Percentiles rank a stretch among this genome's conserved stretches.
These are phyloP conservation scores for Strix uralensis DNA, from an alignment of 2,113 vertebrate species.

Conservation along the genomic window DNA sequence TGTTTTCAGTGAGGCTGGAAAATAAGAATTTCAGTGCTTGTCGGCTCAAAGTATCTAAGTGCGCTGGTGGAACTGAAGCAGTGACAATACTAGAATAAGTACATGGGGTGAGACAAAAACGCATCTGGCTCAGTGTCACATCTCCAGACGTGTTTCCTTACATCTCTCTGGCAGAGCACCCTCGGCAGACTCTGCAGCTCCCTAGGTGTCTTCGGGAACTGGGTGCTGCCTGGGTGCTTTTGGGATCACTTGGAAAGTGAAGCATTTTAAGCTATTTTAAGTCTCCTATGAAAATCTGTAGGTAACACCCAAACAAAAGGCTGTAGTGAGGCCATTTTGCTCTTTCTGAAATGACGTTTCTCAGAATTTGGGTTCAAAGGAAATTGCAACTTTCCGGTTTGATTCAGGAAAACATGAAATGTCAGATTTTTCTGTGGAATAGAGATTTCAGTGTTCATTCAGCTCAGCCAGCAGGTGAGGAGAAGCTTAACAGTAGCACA, in stretches of 20 bases:
- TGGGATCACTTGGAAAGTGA: neutral
- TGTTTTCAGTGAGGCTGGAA: neutral
- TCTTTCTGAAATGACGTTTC: constrained; percentile 9
- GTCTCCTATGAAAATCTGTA: neutral
- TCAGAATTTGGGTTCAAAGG: constrained; percentile 31
- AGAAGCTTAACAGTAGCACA: constrained; percentile 25
- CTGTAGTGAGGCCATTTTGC: neutral
- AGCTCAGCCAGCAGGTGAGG: constrained; percentile 50
- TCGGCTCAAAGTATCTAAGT: neutral
- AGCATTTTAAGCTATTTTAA: neutral
- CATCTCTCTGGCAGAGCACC: neutral
- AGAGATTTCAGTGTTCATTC: neutral
- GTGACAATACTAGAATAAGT: neutral
- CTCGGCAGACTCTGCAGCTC: accelerated
- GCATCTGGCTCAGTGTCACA: neutral
- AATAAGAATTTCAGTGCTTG: neutral
- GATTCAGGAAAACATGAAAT: constrained; percentile 36
- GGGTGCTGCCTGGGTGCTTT: neutral
- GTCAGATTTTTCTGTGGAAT: constrained; percentile 28
- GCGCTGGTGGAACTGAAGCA: neutral
- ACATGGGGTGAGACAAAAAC: neutral
- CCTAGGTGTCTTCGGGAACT: neutral
- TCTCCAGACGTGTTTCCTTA: neutral
- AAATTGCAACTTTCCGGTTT: constrained; percentile 55
- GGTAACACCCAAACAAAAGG: constrained; percentile 32